Evolutionary conservation across 1,140 invertebrate genomes (phyloP), one percentile per base, ranked within the genome.

Genomic region (Hestina assimilis): DNA sequence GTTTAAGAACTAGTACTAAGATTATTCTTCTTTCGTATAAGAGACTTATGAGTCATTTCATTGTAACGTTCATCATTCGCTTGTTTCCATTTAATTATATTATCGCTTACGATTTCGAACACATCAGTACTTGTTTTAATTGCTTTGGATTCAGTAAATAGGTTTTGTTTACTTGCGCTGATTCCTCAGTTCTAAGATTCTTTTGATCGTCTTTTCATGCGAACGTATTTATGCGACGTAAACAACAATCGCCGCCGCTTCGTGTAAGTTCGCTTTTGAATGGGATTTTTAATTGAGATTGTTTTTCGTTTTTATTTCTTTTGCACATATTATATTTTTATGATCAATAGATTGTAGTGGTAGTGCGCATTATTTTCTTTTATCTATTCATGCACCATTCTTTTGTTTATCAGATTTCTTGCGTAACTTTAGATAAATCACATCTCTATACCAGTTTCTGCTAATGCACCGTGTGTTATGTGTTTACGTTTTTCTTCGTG

Each of bases 181-280:
- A 57, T 66, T 72, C 69, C 63, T 83, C 40, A 80, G 69, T 80
- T 86, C 73, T 85, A 83, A 85, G 80, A 63, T 85, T 85, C n/a
- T 63, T 87, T 88, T 89, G 67, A 70, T 75, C 75, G 75, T 83
- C 63, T 86, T 85, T 88, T 63, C 87, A 89, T 89, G 86, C 75
- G 72, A 75, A 73, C 85, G 71, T 67, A 45, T 67, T 66, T 70
- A 66, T 62, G 79, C 80, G 80, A 77, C 74, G 64, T 71, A 43
- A 71, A 14, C 77, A 63, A 83, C 74, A 62, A 59, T 72, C 82
- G 85, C 77, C 79, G 80, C 74, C 64, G 86, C 84, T 89, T 89
- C 71, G 83, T 89, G 89, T 89, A 89, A 89, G 89, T 89, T 86
- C 69, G 78, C 75, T 84, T 81, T 55, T 64, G 66, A 72, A 53